Conservation (phyloP, 2,888 invertebrate genomes). For the Amiota communis region DNA sequence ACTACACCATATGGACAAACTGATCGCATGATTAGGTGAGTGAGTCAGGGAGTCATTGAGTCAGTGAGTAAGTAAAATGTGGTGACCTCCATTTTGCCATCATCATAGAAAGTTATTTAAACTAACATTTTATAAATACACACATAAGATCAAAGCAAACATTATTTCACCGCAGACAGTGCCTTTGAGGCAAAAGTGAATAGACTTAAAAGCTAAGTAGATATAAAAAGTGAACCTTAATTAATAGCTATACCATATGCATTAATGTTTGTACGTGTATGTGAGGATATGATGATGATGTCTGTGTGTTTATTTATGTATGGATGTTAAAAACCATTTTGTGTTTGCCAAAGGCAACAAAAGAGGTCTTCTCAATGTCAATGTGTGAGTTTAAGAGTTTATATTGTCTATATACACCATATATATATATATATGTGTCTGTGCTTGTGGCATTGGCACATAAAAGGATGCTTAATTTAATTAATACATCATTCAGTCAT, state of each 20-base stretch:
- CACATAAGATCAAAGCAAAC: not conserved
- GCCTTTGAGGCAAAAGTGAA: not conserved
- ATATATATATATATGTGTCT: not conserved
- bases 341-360: not conserved
- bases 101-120: not conserved
- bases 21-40: slow-evolving; percentile 70
- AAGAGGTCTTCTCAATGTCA: not conserved
- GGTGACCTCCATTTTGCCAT: too few species aligned
- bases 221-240: not conserved
- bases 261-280: too few species aligned
- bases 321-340: not conserved
- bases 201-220: too few species aligned
- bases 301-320: not conserved
- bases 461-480: slow-evolving; percentile 65
- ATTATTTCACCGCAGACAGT: not conserved
- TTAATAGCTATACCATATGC: not conserved
- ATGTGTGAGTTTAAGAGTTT: not conserved
- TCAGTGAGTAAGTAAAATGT: too few species aligned
- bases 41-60: slow-evolving; percentile 22
- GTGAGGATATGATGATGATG: too few species aligned
- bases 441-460: slow-evolving; percentile 30
- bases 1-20: slow-evolving; percentile 41
- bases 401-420: not conserved
- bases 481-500: slow-evolving; percentile 58
- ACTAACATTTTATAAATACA: not conserved